phyloP scores from a whole-genome alignment of 2,113 vertebrate genomes.

The Nannospalax galili region DNA sequence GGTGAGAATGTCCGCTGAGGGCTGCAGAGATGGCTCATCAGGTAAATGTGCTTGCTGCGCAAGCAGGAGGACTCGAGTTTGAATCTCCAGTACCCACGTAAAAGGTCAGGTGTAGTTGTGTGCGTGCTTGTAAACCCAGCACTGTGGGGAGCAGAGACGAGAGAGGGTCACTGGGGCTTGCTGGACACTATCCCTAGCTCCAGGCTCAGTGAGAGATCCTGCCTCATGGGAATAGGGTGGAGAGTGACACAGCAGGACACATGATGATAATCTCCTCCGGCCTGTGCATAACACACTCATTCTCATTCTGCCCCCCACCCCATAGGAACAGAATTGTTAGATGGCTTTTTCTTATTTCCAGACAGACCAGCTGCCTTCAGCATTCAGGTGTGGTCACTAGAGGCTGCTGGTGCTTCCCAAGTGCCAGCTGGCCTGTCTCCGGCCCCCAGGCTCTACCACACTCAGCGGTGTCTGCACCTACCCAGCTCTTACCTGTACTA shows the following conservation, averaged over 20 bases:
- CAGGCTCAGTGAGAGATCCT: not conserved
- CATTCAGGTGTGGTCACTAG: rapidly evolving
- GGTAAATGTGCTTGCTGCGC: not conserved
- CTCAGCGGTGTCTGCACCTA: not conserved
- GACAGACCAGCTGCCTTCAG: not conserved
- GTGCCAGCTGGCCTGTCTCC: not conserved
- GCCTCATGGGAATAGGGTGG: not conserved
- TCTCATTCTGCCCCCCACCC: not conserved
- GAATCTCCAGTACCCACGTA: not conserved
- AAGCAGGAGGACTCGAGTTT: not conserved
- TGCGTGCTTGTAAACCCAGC: not conserved
- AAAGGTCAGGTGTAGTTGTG: not conserved
- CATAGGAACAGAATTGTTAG: not conserved
- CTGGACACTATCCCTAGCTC: not conserved
- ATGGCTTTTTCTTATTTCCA: not conserved
- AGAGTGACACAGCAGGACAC: not conserved
- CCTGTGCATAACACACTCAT: no score
- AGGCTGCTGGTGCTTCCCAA: not conserved
- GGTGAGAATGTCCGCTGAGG: not conserved
- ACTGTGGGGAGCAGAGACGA: not conserved
- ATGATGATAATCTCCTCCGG: not conserved
- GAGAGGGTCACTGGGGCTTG: not conserved
- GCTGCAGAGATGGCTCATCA: not conserved
- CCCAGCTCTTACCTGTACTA: rapidly evolving
- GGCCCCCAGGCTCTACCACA: not conserved